A percentile compares a stretch with the other conserved stretches of the same genome.
Evolutionary conservation across 2,113 vertebrate species (phyloP).

Genomic region (Herpetotheres cachinnans): DNA sequence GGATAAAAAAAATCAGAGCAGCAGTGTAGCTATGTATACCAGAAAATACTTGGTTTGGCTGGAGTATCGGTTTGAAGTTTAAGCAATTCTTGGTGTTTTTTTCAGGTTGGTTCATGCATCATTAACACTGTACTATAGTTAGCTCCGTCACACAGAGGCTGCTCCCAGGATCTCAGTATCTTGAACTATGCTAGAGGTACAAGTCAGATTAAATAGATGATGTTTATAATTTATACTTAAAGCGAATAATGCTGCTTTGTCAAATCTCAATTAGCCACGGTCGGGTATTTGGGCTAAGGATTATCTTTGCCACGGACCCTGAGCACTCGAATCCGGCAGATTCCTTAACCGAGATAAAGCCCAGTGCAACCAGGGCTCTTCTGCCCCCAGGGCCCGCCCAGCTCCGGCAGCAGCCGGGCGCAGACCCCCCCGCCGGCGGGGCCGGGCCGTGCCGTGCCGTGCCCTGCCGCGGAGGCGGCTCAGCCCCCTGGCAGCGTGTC

Average conservation of each 20-base stretch:
- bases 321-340: not conserved
- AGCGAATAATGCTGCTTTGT: slow-evolving; percentile 17
- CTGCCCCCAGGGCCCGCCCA: accelerated
- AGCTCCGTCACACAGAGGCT: slow-evolving; percentile 53
- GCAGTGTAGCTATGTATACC: not conserved
- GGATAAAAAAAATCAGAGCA: not conserved
- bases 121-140: slow-evolving; percentile 17
- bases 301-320: not conserved
- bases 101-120: slow-evolving; percentile 31
- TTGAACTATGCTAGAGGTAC: not conserved
- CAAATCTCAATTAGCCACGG: not conserved
- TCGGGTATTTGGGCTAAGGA: not conserved
- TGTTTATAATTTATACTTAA: not conserved
- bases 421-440: not conserved
- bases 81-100: slow-evolving; percentile 55
- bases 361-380: not conserved
- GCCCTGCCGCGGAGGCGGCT: too few species aligned
- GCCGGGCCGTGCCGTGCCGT: too few species aligned
- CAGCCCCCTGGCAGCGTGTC: not conserved
- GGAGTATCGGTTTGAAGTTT: not conserved
- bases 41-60: slow-evolving; percentile 51
- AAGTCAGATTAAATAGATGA: not conserved
- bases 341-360: not conserved
- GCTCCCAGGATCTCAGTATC: slow-evolving; percentile 9
- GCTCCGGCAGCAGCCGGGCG: not conserved